Evolutionary conservation across 2,797 vertebrate species (phyloP).

Genomic region (Peromyscus attwateri): DNA sequence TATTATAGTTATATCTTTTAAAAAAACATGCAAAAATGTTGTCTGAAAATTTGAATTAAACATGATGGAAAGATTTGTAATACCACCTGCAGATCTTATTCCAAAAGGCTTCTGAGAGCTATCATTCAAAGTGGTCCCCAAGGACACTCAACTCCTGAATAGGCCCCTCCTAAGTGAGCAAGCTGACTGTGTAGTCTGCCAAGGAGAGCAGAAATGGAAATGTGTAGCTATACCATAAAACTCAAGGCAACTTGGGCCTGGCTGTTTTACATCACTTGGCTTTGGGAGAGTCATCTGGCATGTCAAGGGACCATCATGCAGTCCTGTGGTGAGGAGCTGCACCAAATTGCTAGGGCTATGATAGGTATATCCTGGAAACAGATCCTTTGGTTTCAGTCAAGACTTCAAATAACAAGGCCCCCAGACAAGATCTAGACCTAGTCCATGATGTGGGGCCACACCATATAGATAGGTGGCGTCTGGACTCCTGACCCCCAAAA

Average conservation of each 20-base stretch:
- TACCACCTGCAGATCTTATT: constrained; percentile 12
- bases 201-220: background rate
- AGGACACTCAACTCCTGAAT: background rate
- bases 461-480: background rate
- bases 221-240: background rate
- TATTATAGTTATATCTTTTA: too few relatives aligned
- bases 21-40: background rate
- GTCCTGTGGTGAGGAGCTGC: background rate
- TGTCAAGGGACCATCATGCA: background rate
- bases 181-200: background rate
- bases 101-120: background rate
- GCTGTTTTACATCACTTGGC: background rate
- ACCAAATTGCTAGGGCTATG: background rate
- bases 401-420: background rate
- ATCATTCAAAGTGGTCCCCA: background rate
- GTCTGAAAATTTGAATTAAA: constrained; percentile 6
- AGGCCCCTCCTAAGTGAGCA: background rate
- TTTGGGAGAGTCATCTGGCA: background rate
- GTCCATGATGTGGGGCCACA: background rate
- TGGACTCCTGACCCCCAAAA: constrained; percentile 1
- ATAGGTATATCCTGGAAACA: background rate
- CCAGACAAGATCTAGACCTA: background rate
- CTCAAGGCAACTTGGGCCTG: background rate
- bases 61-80: background rate
- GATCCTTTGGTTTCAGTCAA: background rate